Percentiles rank a stretch among this genome's conserved stretches.
Conservation (phyloP, 2,888 invertebrate genomes). For the Megastigmus dorsalis region DNA sequence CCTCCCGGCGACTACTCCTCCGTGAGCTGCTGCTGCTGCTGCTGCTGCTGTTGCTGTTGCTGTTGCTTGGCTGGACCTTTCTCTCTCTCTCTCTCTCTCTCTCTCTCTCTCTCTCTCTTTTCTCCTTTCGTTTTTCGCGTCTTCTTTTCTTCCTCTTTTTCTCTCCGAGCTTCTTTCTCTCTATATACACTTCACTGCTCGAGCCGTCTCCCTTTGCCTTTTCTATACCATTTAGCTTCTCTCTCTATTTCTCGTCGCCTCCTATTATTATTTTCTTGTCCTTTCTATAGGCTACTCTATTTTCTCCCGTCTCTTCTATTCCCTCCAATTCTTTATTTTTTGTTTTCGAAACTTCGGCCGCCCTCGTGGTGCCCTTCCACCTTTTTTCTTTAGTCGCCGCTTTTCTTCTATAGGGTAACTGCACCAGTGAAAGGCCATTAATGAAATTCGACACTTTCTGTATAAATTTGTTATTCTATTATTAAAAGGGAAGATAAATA, state of each 20-base stretch:
- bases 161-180: background rate
- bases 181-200: too few species aligned
- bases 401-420: too few species aligned
- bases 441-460: too few species aligned
- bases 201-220: background rate
- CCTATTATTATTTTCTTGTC: background rate
- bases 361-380: too few species aligned
- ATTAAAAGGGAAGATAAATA: too few species aligned
- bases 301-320: background rate
- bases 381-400: too few species aligned
- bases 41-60: too few species aligned
- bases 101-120: background rate
- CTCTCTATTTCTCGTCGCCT: background rate
- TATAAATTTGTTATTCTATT: too few species aligned
- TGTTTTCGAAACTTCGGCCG: background rate
- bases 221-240: background rate
- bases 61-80: background rate
- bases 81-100: background rate
- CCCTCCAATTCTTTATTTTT: background rate
- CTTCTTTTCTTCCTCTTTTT: background rate
- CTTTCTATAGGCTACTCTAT: background rate
- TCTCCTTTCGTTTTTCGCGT: background rate
- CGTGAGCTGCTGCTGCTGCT: too few species aligned
- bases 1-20: too few species aligned
- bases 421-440: too few species aligned